These are phyloP conservation scores for Thereuonema tuberculata DNA, from an alignment of 1,140 invertebrate genomes.

Conservation along the genomic window DNA sequence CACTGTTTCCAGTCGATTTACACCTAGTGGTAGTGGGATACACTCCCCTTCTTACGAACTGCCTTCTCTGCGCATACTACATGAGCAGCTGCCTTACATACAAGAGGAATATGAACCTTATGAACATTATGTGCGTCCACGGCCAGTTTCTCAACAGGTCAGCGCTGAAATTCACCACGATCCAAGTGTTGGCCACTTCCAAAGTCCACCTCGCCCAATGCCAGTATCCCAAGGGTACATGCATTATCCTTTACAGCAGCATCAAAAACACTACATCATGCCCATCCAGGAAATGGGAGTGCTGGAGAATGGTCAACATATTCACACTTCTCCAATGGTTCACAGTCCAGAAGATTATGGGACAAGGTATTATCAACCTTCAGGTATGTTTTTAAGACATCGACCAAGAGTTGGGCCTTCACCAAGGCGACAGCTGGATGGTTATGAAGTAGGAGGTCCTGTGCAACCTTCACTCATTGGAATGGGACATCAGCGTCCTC, in stretches of 20 bases:
- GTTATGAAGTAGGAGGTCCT: not conserved
- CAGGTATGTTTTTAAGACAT: conserved; percentile 16
- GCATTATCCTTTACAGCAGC: not conserved
- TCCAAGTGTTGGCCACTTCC: conserved; percentile 16
- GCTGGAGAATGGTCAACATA: not conserved
- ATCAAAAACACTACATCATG: not conserved
- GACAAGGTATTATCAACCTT: conserved; percentile 14
- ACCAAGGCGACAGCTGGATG: conserved; percentile 11
- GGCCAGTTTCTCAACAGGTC: conserved; percentile 19
- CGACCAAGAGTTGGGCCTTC: conserved; percentile 15
- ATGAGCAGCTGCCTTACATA: conserved; percentile 40
- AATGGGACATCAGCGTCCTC: conserved; percentile 21
- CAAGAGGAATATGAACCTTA: conserved; percentile 24
- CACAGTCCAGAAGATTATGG: not conserved
- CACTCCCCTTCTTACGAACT: conserved; percentile 47
- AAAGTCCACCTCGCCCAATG: conserved; percentile 6
- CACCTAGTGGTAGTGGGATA: conserved; percentile 42
- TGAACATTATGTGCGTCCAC: not conserved
- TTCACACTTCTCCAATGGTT: not conserved
- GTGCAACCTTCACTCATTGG: not conserved
- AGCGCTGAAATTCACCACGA: conserved; percentile 25
- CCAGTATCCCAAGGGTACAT: conserved; percentile 1
- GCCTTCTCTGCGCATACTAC: conserved; percentile 53
- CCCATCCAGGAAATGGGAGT: not conserved
- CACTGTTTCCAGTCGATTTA: conserved; percentile 36